A percentile compares a stretch with the other conserved stretches of the same genome.
Conservation (phyloP, 2,888 invertebrate genomes). For the Drosophila birchii region DNA sequence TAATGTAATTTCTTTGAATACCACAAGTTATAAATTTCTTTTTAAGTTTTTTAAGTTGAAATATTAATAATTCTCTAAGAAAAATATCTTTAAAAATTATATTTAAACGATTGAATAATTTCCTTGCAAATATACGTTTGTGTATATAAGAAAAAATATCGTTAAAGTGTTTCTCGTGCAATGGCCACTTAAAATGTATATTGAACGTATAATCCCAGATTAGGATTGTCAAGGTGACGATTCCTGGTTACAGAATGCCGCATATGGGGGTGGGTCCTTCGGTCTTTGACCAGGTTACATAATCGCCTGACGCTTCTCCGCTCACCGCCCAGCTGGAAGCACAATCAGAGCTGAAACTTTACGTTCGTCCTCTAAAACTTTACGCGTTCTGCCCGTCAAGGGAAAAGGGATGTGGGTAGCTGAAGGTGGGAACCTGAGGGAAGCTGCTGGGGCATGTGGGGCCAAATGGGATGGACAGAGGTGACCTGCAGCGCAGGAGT, state of each 20-base stretch:
- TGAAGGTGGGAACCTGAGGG: background rate
- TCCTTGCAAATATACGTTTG: background rate
- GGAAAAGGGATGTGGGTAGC: conserved; percentile 3
- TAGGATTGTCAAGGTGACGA: conserved; percentile 9
- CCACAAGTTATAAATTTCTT: background rate
- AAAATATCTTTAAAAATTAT: background rate
- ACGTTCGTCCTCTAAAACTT: conserved; percentile 74
- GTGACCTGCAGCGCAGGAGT: conserved; percentile 44
- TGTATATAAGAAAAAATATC: background rate
- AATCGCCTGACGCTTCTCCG: conserved; percentile 38
- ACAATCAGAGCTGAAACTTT: conserved; percentile 75
- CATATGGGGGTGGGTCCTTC: conserved; percentile 21
- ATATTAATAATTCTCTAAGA: too few relatives aligned
- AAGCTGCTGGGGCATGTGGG: conserved; percentile 3
- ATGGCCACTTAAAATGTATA: background rate
- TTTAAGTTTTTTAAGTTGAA: too few relatives aligned
- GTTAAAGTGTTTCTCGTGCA: background rate
- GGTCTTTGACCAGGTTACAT: conserved; percentile 56
- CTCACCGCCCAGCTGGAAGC: conserved; percentile 28
- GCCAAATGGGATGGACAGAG: conserved; percentile 1
- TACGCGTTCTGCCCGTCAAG: conserved; percentile 56
- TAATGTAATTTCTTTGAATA: background rate
- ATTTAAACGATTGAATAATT: background rate
- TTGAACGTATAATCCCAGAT: conserved; percentile 6
- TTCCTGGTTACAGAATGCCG: background rate